phyloP scores from a whole-genome alignment of 2,888 invertebrate species.

The Glyphotaelius pellucidus region DNA sequence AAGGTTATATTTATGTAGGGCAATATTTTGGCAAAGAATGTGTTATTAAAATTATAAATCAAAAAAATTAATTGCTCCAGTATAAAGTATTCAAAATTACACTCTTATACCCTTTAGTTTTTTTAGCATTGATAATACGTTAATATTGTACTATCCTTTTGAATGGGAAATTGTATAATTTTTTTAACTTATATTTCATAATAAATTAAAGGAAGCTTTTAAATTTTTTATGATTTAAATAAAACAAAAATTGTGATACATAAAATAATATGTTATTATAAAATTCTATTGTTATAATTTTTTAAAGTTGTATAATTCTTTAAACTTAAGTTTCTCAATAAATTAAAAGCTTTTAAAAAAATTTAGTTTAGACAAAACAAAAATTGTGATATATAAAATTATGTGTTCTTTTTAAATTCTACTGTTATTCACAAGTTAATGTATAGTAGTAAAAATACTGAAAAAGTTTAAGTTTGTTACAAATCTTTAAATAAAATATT shows the following conservation, averaged over 20 bases:
- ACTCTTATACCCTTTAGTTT: neutral
- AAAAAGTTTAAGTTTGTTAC: neutral
- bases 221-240: neutral
- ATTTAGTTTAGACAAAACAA: too few relatives aligned
- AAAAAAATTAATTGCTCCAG: neutral
- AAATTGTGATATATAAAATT: too few relatives aligned
- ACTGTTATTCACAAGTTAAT: neutral
- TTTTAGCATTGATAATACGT: neutral
- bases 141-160: neutral
- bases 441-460: neutral
- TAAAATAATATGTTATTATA: neutral
- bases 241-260: neutral
- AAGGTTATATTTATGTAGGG: too few relatives aligned
- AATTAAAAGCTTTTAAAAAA: too few relatives aligned
- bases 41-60: neutral
- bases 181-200: neutral
- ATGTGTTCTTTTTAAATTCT: neutral
- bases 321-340: too few relatives aligned
- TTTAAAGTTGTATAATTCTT: too few relatives aligned
- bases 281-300: neutral
- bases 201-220: neutral
- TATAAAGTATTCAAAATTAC: neutral
- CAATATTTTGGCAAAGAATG: too few relatives aligned
- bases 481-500: neutral
- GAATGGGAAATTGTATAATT: neutral